These are phyloP conservation scores for Euwallacea similis DNA, from an alignment of 1,140 invertebrate species.

Conservation along the genomic window DNA sequence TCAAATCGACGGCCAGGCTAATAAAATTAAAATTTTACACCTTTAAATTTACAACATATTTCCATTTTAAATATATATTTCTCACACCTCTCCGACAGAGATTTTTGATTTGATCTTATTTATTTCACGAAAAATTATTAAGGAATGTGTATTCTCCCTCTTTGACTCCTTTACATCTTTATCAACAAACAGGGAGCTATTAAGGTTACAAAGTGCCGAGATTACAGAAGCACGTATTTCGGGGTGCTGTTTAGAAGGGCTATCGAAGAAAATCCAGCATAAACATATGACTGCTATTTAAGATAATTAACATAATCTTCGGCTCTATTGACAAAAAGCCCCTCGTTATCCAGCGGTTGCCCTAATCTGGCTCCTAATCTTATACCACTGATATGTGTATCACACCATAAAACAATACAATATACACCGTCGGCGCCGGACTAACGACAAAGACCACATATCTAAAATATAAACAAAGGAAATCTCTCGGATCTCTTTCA, in stretches of 20 bases:
- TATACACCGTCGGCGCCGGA: constrained; percentile 35
- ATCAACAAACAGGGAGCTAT: constrained; percentile 17
- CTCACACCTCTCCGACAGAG: neutral
- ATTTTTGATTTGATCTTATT: neutral
- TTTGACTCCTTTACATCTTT: constrained; percentile 6
- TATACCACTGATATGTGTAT: constrained; percentile 35
- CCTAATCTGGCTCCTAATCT: constrained; percentile 34
- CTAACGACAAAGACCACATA: constrained; percentile 32
- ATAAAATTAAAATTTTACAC: constrained; percentile 8
- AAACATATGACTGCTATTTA: constrained; percentile 33
- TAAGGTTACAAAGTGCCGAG: constrained; percentile 19
- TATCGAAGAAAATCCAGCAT: constrained; percentile 16
- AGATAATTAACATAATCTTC: constrained; percentile 36
- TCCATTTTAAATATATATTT: constrained; percentile 2
- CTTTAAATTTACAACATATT: constrained; percentile 2
- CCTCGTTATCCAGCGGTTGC: constrained; percentile 12
- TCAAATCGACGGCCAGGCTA: neutral
- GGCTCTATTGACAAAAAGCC: constrained; percentile 22
- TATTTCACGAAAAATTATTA: neutral
- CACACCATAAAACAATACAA: constrained; percentile 40
- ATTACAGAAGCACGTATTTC: constrained; percentile 22
- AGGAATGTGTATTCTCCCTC: neutral
- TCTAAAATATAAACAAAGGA: constrained; percentile 39
- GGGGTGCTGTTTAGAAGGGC: neutral
- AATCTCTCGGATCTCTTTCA: constrained; percentile 39